Base-by-base conservation (phyloP, 2,888 invertebrate species). In the Lamellibrachia satsuma region DNA sequence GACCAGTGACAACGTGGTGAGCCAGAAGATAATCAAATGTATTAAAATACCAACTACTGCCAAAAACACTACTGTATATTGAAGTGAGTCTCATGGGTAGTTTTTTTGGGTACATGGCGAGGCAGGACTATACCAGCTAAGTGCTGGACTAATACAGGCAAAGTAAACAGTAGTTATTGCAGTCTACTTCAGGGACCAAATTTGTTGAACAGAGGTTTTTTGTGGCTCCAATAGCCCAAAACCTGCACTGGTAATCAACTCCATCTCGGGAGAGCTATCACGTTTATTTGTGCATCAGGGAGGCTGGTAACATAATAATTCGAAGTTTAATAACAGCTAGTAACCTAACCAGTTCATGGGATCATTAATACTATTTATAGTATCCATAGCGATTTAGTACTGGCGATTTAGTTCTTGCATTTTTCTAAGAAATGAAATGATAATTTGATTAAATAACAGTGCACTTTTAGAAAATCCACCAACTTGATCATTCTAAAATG, bases 321-420 rank as follows among this genome's bases (percentile, higher is more conserved):
- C 22, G 75, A 75, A 75, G 75, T 75, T 75, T 75, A 15, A 75
- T 75, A 75, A 75, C 22, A n/a, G 75, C 75, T 22, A 22, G 75
- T 75, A 75, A 75, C 75, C 75, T 22, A 75, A 75, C 75, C 75
- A 75, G 75, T 75, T 75, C 75, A 75, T 75, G 75, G n/a, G 75
- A 75, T 75, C 75, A n/a, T 75, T 75, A 75, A 75, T 75, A n/a
- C 75, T 75, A 75, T 75, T 75, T 75, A 75, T 75, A 75, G 75
- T n/a, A 22, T 75, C 75, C 75, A 22, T 6, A 22, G 75, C 75
- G 6, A 22, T 75, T 4, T 15, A 11, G 22, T 22, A 75, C 22
- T 75, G 75, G 75, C 75, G n/a, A 75, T 75, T 75, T 75, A 75
- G 15, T 75, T 22, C 75, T 75, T 75, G 75, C 75, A 22, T 57